Base-by-base conservation (phyloP, 2,797 vertebrate genomes). In the Coregonus ussuriensis region DNA sequence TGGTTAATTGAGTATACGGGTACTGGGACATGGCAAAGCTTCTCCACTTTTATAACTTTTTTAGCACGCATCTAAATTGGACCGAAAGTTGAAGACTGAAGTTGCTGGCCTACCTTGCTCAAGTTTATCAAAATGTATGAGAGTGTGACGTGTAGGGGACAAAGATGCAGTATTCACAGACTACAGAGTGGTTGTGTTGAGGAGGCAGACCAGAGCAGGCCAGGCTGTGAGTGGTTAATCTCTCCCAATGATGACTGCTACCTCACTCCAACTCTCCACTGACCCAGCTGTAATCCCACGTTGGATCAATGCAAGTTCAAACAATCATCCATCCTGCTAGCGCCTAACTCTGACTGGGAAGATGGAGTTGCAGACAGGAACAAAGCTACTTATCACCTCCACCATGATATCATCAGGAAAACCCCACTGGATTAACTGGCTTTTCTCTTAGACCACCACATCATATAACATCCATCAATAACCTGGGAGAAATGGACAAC, bases 301-400 rank as follows among this genome's bases (percentile, higher is more conserved):
- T 86, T 87, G 85, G 90, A 94, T 94, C 92, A 89, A 92, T 93
- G 90, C 89, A 85, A 92, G 91, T 91, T 91, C 91, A 93, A 92
- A 93, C 91, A 90, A 92, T 88, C 88, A 89, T 91, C 87, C 79
- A 80, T 86, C 86, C 91, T 87, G 89, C 88, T 91, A 85, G 82
- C 88, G 90, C 89, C 91, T 91, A 90, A 88, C 83, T 85, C 71
- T 66, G 74, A 56, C 67, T 69, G 71, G 72, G 72, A 74, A 54
- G 87, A 83, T 82, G 80, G 89, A 86, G 81, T 81, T 83, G 84
- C 78, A 89, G 81, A 89, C 84, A 75, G 86, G 86, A 81, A 82
- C 82, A 91, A 92, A 94, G 91, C 90, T 92, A 93, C 92, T 93
- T 94, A 93, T 93, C 93, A 93, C 92, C 88, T 94, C 85, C 83